Conservation (phyloP, 2,888 invertebrate genomes). For the Chrysomela aeneicollis region DNA sequence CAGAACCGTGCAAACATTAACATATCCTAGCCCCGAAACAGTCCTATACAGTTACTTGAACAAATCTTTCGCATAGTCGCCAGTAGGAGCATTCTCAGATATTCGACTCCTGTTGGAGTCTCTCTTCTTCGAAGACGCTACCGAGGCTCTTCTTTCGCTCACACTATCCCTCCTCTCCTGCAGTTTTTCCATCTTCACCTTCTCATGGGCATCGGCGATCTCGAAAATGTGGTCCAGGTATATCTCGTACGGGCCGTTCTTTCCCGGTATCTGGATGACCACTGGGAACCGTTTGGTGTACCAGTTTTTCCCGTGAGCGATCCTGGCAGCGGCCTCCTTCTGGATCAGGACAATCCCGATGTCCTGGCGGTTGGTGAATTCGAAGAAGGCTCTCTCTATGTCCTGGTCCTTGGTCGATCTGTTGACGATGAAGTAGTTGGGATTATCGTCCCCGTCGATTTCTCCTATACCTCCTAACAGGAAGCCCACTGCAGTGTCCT, state of each 20-base stretch:
- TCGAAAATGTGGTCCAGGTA: constrained; percentile 29
- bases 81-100: neutral
- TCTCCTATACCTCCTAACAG: constrained; percentile 47
- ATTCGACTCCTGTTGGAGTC: neutral
- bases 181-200: constrained; percentile 17
- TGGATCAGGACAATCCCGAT: constrained; percentile 45
- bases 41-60: no score
- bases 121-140: neutral
- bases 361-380: constrained; percentile 36
- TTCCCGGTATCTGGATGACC: constrained; percentile 44
- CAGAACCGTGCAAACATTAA: no score
- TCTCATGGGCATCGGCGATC: constrained; percentile 28
- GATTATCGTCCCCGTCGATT: constrained; percentile 31
- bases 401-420: constrained; percentile 27
- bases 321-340: constrained; percentile 41
- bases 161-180: constrained; percentile 14
- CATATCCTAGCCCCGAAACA: no score
- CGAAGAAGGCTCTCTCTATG: constrained; percentile 31
- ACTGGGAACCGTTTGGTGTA: constrained; percentile 35
- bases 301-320: constrained; percentile 17
- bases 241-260: constrained; percentile 37
- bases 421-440: constrained; percentile 42
- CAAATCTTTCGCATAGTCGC: neutral
- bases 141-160: constrained; percentile 7
- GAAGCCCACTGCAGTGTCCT: constrained; percentile 47